These are phyloP conservation scores for Philereme vetulata DNA, from an alignment of 2,888 invertebrate genomes.

Conservation along the genomic window DNA sequence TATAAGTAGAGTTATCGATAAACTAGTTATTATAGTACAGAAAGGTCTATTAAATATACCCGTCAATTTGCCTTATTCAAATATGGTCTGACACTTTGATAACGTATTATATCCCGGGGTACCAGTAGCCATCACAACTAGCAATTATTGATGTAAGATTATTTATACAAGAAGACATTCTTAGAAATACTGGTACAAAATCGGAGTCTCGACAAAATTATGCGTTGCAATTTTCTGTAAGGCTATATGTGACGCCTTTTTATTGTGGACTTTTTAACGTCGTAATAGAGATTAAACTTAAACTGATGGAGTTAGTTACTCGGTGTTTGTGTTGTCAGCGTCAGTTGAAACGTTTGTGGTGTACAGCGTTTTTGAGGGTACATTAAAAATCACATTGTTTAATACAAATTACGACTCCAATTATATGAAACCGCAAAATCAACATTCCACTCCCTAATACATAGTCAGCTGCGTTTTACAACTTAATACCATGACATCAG, in stretches of 20 bases:
- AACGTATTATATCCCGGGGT: constrained; percentile 31
- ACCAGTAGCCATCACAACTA: constrained; percentile 34
- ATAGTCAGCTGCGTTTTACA: constrained; percentile 51
- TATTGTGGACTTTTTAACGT: neutral
- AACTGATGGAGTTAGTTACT: neutral
- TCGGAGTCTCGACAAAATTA: constrained; percentile 7
- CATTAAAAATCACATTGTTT: constrained; percentile 35
- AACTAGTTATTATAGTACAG: constrained; percentile 22
- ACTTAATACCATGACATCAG: constrained; percentile 67
- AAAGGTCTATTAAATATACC: constrained; percentile 36
- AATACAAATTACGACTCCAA: constrained; percentile 37
- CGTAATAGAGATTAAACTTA: constrained; percentile 1
- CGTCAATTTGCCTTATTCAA: constrained; percentile 42
- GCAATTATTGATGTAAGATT: constrained; percentile 40
- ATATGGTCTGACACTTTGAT: constrained; percentile 38
- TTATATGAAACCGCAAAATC: constrained; percentile 49
- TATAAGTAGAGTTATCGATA: constrained; percentile 22
- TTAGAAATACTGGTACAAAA: constrained; percentile 6
- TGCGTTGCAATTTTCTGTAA: constrained; percentile 5
- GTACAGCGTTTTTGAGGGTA: constrained; percentile 4
- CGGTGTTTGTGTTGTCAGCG: constrained; percentile 8
- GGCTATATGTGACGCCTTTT: constrained; percentile 2
- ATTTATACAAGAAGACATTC: constrained; percentile 31
- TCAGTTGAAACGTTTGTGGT: constrained; percentile 9
- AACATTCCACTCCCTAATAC: constrained; percentile 43